phyloP scores from a whole-genome alignment of 2,888 invertebrate species.

The Dynastes maya region DNA sequence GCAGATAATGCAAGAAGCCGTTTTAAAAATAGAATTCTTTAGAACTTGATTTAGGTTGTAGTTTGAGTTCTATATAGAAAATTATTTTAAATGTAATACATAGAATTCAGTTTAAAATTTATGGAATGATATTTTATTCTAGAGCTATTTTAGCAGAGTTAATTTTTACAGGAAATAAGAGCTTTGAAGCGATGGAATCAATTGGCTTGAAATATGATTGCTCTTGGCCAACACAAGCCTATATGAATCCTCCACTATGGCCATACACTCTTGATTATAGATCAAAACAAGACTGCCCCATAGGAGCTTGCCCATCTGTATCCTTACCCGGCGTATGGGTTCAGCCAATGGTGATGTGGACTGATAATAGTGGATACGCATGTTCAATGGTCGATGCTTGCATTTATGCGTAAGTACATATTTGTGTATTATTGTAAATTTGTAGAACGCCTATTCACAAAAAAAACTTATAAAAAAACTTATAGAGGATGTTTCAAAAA shows the following conservation, averaged over 20 bases:
- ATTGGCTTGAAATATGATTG: slow-evolving; percentile 74
- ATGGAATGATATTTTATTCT: no score
- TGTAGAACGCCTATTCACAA: no score
- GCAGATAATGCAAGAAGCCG: no score
- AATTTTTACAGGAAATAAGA: slow-evolving; percentile 67
- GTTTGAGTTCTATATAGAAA: no score
- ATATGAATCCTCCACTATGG: slow-evolving; percentile 72
- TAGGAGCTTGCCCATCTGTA: slow-evolving; percentile 72
- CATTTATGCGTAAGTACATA: slow-evolving; percentile 67
- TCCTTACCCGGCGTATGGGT: slow-evolving; percentile 75
- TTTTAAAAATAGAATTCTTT: no score
- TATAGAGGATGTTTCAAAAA: no score
- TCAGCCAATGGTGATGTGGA: slow-evolving; percentile 75
- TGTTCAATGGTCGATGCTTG: slow-evolving; percentile 77
- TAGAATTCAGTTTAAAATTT: no score
- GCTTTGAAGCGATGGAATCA: slow-evolving; percentile 71
- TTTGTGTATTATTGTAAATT: background rate
- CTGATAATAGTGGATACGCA: slow-evolving; percentile 68
- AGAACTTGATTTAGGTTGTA: no score
- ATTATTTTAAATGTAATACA: no score
- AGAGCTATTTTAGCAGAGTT: no score
- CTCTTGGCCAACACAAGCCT: slow-evolving; percentile 73
- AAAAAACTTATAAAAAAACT: background rate
- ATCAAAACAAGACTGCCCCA: slow-evolving; percentile 73
- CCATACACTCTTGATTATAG: slow-evolving; percentile 77